phyloP scores from a whole-genome alignment of 2,888 invertebrate species.

The Cyclophora punctaria region DNA sequence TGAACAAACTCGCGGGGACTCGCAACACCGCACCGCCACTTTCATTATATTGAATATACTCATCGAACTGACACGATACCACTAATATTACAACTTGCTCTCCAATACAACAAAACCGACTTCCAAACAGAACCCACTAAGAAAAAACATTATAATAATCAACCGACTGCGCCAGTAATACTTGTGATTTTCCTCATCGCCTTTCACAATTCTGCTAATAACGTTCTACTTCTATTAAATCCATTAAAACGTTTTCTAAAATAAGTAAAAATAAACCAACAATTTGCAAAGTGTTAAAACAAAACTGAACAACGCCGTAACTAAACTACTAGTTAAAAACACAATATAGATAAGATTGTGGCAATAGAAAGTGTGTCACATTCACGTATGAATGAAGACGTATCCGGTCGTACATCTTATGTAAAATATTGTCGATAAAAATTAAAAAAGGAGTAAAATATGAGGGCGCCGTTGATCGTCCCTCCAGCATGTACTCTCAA shows the following conservation, averaged over 20 bases:
- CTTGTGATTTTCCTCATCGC: background rate
- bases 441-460: conserved; percentile 43
- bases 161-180: background rate
- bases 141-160: background rate
- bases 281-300: conserved; percentile 24
- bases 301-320: conserved; percentile 39
- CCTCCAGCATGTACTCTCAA: conserved; percentile 75
- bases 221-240: background rate
- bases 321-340: conserved; percentile 53
- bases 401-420: conserved; percentile 68
- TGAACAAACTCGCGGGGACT: conserved; percentile 75
- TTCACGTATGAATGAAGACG: conserved; percentile 64
- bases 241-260: conserved; percentile 1
- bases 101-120: background rate
- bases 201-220: conserved; percentile 1
- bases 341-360: conserved; percentile 54
- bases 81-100: no score
- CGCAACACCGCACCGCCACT: conserved; percentile 34
- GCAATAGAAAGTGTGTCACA: conserved; percentile 67
- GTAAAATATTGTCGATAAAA: conserved; percentile 56
- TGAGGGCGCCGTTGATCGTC: conserved; percentile 48
- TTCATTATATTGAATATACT: conserved; percentile 21
- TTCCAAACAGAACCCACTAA: background rate
- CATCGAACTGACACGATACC: no score
- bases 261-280: conserved; percentile 6